phyloP scores from a whole-genome alignment of 2,888 invertebrate species.

The Meandrusa payeni region DNA sequence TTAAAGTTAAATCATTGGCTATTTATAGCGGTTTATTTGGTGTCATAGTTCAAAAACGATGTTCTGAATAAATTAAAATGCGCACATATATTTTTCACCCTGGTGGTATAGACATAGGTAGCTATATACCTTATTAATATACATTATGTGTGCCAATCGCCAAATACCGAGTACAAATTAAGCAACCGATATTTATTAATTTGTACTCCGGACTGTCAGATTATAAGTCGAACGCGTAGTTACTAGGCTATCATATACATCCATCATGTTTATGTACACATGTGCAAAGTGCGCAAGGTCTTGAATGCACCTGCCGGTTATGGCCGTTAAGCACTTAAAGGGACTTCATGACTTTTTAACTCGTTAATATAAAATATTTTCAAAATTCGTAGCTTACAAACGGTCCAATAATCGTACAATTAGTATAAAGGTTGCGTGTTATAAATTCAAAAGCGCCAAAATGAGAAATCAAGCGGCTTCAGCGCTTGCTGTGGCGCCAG shows the following conservation, averaged over 20 bases:
- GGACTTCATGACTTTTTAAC: conserved; percentile 45
- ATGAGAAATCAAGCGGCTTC: conserved; percentile 51
- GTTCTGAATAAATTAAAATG: background rate
- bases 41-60: background rate
- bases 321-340: conserved; percentile 49
- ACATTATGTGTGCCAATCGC: no score
- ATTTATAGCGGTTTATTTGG: conserved; percentile 5
- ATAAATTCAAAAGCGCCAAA: conserved; percentile 34
- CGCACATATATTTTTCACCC: background rate
- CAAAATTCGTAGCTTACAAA: background rate
- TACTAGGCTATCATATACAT: no score
- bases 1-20: conserved; percentile 16
- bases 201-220: no score
- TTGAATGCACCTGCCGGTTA: conserved; percentile 64
- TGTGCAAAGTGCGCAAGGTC: conserved; percentile 71
- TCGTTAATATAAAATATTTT: conserved; percentile 19
- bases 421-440: conserved; percentile 22
- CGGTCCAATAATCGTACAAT: conserved; percentile 29
- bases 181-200: no score
- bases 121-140: background rate
- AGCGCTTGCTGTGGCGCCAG: conserved; percentile 55
- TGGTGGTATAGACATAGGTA: background rate
- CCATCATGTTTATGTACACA: conserved; percentile 38
- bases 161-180: no score
- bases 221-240: no score